Base-by-base conservation (phyloP, 30 jellyfish, hydroid and myxozoan species). In the Aurelia aurita region DNA sequence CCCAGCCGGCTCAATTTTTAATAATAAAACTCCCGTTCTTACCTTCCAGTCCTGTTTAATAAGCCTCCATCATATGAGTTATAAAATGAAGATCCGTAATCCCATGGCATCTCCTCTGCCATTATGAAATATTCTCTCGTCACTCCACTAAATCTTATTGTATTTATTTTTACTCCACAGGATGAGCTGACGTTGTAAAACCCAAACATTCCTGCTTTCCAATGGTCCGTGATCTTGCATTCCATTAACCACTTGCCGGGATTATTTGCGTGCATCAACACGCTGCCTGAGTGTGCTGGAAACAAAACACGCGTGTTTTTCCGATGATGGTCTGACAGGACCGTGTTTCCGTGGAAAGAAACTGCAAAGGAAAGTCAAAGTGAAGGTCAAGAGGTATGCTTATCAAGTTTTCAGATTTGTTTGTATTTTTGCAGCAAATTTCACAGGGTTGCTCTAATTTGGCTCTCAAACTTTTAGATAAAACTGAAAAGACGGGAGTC, bases 221-320 rank as follows among this genome's bases (percentile, higher is more conserved):
- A 18, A n/a, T 83, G 93, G 47, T 69, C 87, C 21, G 60, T 39
- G 15, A 83, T 34, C 45, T 58, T 62, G 69, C 93, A 83, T 25
- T 58, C 80, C 18, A 70, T 6, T 82, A 83, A 25, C 93, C 93
- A 83, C 10, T 58, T 26, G 73, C 93, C 93, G 1, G 93, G 79
- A 15, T 83, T 71, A 19, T 69, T 54, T 22, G 87, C 93, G 51
- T 71, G 80, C 93, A 83, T 83, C 18, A 55, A 28, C 13, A 61
- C 73, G 44, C 58, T 58, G 18, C 80, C 93, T 29, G 93, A 83
- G 23, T 83, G 86, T 16, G 93, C 93, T n/a, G 93, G 93, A 76
- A 83, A 83, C 70, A 83, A 29, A 22, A 61, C 72, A 26, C 69
- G 72, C 26, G 79, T 21, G 49, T 83, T 86, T 47, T 87, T 71